Evolutionary conservation across 1,140 invertebrate species (phyloP).

Genomic region (Streblospio benedicti): DNA sequence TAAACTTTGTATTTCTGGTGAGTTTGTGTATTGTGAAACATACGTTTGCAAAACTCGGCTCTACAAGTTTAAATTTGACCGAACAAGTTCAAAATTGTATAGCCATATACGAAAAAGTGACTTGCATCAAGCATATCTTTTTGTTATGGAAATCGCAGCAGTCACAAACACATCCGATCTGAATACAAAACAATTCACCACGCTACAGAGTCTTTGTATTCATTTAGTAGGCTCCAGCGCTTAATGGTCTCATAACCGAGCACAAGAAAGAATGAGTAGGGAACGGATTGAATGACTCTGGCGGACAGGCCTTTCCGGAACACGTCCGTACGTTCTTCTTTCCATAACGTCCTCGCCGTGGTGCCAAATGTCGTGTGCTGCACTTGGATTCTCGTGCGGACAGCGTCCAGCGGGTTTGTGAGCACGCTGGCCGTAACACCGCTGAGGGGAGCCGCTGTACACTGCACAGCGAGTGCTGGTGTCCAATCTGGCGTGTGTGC

Average conservation of each 20-base stretch:
- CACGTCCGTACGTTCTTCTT: slow-evolving; percentile 73
- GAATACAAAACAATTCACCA: too few species aligned
- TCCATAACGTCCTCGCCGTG: slow-evolving; percentile 73
- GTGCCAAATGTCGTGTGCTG: slow-evolving; percentile 59
- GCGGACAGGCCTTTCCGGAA: slow-evolving; percentile 88
- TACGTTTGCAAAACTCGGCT: too few species aligned
- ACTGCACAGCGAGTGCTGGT: slow-evolving; percentile 78
- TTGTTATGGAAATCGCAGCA: too few species aligned
- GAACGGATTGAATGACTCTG: slow-evolving; percentile 75
- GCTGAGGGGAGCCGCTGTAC: slow-evolving; percentile 75
- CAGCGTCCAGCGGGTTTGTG: slow-evolving; percentile 90
- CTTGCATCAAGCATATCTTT: too few species aligned
- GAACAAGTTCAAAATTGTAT: too few species aligned
- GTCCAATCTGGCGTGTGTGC: slow-evolving; percentile 63
- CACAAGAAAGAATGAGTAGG: slow-evolving; percentile 77
- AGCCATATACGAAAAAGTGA: too few species aligned
- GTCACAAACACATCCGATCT: too few species aligned
- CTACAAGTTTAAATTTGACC: too few species aligned
- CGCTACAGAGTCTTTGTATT: slow-evolving; percentile 28
- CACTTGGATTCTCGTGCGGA: slow-evolving; percentile 82
- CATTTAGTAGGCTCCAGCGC: slow-evolving; percentile 33
- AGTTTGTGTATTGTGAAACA: too few species aligned
- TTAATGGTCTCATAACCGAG: slow-evolving; percentile 93
- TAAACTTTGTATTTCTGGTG: too few species aligned
- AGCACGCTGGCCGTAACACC: slow-evolving; percentile 84